phyloP scores from a whole-genome alignment of 2,797 vertebrate genomes.

The Labeo calbasu region DNA sequence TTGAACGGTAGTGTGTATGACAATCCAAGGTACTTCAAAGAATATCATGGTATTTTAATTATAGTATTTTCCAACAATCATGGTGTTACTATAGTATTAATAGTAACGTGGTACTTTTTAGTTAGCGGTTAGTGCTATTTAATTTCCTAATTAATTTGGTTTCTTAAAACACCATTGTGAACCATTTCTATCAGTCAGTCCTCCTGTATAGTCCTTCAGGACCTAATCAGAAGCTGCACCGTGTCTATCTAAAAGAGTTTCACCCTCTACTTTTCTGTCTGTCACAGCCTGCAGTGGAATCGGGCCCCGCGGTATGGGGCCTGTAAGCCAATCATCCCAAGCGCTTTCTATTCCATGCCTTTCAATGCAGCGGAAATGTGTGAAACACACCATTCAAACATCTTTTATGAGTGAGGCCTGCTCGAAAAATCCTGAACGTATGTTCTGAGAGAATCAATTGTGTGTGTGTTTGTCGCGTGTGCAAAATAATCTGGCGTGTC shows the following conservation, averaged over 20 bases:
- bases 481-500: conserved; percentile 12
- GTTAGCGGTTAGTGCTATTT: background rate
- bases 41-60: background rate
- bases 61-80: background rate
- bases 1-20: background rate
- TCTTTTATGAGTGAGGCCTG: conserved; percentile 17
- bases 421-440: conserved; percentile 13
- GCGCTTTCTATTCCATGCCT: conserved; percentile 39
- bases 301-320: background rate
- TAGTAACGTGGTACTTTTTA: background rate
- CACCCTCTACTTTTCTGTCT: conserved; percentile 11
- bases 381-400: conserved; percentile 50
- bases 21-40: background rate
- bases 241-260: conserved; percentile 14
- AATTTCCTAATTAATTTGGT: background rate
- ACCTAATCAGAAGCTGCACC: background rate
- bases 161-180: background rate
- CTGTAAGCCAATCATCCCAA: conserved; percentile 26
- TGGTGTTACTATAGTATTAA: background rate
- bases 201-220: background rate
- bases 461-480: conserved; percentile 14
- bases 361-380: conserved; percentile 34
- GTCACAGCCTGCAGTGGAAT: conserved; percentile 9
- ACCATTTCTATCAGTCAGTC: background rate
- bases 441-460: conserved; percentile 14